Conservation (phyloP, 2,113 vertebrate species). For the Nannobrachium achirus region DNA sequence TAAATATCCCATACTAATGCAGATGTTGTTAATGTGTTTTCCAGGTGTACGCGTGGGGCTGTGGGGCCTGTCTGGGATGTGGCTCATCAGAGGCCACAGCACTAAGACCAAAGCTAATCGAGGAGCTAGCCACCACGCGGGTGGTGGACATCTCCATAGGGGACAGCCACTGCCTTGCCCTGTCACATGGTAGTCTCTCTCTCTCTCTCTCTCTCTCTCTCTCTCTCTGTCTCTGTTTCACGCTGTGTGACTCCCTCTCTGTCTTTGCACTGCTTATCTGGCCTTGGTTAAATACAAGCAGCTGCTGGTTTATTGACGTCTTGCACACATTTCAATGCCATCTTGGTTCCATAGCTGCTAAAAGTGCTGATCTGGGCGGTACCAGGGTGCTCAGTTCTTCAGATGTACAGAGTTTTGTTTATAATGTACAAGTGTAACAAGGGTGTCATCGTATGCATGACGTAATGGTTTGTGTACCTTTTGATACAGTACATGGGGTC, state of each 20-base stretch:
- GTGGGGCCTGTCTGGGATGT: conserved; percentile 95
- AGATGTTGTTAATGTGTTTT: not conserved
- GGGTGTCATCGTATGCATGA: conserved; percentile 12
- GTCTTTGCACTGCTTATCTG: not conserved
- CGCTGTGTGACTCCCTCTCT: not conserved
- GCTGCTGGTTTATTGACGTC: not conserved
- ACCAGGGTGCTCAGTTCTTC: not conserved
- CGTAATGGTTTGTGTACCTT: conserved; percentile 3
- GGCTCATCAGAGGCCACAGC: conserved; percentile 97
- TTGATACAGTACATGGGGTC: too few relatives aligned
- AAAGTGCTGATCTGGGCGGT: not conserved
- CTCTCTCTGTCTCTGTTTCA: not conserved
- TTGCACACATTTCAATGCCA: not conserved
- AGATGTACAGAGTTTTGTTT: not conserved
- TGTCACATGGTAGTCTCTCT: conserved; percentile 88
- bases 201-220: not conserved
- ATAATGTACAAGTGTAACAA: conserved; percentile 1
- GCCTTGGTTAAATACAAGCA: not conserved
- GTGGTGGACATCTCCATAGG: conserved; percentile 98
- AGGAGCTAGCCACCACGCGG: conserved; percentile 92
- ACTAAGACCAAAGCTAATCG: conserved; percentile 91
- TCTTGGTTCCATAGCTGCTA: not conserved
- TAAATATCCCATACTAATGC: not conserved
- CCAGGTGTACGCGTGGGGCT: conserved; percentile 97
- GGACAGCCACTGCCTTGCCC: conserved; percentile 96